phyloP scores from a whole-genome alignment of 1,140 invertebrate genomes.

The Drosophila orena region DNA sequence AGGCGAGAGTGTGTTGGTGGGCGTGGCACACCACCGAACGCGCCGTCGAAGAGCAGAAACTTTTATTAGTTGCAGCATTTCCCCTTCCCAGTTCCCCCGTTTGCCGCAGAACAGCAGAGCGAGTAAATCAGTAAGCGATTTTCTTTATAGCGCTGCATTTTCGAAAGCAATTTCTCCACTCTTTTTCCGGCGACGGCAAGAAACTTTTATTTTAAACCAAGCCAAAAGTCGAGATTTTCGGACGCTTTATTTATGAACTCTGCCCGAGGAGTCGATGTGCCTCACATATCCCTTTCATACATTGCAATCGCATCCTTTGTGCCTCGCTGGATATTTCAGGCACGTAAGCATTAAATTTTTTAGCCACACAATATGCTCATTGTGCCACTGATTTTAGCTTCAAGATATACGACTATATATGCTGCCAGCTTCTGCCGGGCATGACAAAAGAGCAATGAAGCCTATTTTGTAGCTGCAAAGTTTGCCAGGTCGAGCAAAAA shows the following conservation, averaged over 20 bases:
- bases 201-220: constrained; percentile 69
- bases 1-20: constrained; percentile 21
- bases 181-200: constrained; percentile 21
- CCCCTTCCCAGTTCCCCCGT: background rate
- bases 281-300: constrained; percentile 45
- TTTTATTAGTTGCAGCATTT: constrained; percentile 63
- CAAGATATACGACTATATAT: constrained; percentile 47
- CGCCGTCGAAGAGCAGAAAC: constrained; percentile 47
- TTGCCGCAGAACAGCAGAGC: constrained; percentile 21
- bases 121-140: constrained; percentile 72
- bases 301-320: constrained; percentile 47
- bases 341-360: constrained; percentile 71
- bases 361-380: constrained; percentile 62
- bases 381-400: constrained; percentile 68
- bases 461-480: constrained; percentile 63
- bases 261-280: constrained; percentile 48
- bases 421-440: constrained; percentile 22
- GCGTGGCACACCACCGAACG: constrained; percentile 35
- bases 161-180: constrained; percentile 44
- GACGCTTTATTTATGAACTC: constrained; percentile 66
- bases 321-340: constrained; percentile 52
- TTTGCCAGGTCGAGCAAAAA: constrained; percentile 47
- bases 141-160: constrained; percentile 53
- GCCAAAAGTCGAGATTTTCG: constrained; percentile 54
- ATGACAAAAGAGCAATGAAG: constrained; percentile 72